phyloP scores from a whole-genome alignment of 2,113 vertebrate species.

The Poecilia latipinna region DNA sequence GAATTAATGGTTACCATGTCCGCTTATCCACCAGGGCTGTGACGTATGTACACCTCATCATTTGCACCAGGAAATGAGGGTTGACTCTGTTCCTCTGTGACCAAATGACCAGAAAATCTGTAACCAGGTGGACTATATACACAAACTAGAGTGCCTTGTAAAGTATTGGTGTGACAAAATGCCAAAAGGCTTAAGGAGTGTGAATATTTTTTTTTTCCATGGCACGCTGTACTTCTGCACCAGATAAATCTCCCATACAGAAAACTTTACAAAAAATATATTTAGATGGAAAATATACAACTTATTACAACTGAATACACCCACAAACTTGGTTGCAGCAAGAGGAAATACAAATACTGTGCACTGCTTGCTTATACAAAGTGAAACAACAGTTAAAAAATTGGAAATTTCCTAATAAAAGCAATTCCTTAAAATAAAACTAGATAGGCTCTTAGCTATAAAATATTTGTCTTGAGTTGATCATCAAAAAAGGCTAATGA shows the following conservation, averaged over 20 bases:
- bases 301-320: too few species aligned
- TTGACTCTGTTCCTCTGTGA: too few species aligned
- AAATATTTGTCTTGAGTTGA: background rate
- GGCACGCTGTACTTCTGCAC: too few species aligned
- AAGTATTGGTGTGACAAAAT: background rate
- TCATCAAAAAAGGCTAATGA: slow-evolving; percentile 5
- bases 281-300: background rate
- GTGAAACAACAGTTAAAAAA: background rate
- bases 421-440: background rate
- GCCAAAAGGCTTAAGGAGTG: background rate
- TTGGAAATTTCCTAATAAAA: background rate
- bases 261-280: background rate
- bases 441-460: background rate
- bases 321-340: too few species aligned
- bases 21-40: too few species aligned
- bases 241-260: background rate
- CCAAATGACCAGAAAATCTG: too few species aligned
- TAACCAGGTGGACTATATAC: too few species aligned
- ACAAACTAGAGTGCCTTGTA: slow-evolving; percentile 17
- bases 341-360: background rate
- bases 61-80: too few species aligned
- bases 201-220: background rate
- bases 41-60: too few species aligned
- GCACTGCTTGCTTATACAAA: background rate
- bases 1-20: too few species aligned